Evolutionary conservation across 2,888 invertebrate species (phyloP).

Genomic region (Conomelus anceps): DNA sequence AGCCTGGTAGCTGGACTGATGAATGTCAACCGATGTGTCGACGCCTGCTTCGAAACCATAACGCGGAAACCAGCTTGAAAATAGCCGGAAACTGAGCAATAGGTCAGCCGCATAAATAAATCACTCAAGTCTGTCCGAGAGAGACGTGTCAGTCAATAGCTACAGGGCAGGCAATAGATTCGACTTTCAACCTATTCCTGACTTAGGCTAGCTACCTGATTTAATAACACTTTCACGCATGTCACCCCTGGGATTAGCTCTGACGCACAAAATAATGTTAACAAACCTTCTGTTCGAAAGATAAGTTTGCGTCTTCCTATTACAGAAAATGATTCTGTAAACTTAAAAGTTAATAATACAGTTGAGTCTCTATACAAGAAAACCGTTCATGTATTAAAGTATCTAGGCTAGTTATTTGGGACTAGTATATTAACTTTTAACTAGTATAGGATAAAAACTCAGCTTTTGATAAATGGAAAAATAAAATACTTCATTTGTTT

Average conservation of each 20-base stretch:
- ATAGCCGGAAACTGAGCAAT: neutral
- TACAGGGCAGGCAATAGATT: no score
- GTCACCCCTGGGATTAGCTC: neutral
- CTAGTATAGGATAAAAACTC: no score
- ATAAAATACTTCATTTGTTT: no score
- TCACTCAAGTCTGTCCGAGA: neutral
- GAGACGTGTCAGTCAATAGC: neutral
- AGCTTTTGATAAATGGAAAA: no score
- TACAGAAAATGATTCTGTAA: no score
- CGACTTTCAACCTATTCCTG: neutral
- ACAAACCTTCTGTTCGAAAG: neutral
- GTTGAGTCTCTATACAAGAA: no score
- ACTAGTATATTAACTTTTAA: no score
- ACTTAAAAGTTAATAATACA: no score
- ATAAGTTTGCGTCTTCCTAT: no score
- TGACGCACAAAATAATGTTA: neutral
- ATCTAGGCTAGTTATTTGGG: no score
- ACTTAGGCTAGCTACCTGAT: no score
- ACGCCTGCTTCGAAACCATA: neutral
- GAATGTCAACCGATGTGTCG: neutral
- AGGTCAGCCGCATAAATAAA: neutral
- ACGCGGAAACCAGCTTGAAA: neutral
- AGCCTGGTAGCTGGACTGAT: neutral
- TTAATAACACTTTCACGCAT: neutral
- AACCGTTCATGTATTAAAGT: no score